Base-by-base conservation (phyloP, 1,140 invertebrate species). In the Teleopsis dalmanni region DNA sequence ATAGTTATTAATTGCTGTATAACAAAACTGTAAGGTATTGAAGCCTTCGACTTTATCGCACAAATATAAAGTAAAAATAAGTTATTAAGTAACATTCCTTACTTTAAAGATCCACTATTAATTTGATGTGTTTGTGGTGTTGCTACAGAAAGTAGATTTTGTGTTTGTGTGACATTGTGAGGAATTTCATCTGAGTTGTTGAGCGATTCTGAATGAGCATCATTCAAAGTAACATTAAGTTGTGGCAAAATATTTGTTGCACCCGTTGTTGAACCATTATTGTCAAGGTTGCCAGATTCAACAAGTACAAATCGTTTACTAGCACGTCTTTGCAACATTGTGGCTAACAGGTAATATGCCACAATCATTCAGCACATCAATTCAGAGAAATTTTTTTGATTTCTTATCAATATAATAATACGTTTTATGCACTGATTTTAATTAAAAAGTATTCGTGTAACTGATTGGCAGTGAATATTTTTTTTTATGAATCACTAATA, bases 251-350 rank as follows among this genome's bases (percentile, higher is more conserved):
- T 21, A n/a, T n/a, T n/a, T n/a, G n/a, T n/a, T n/a, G n/a, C n/a
- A n/a, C n/a, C n/a, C n/a, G n/a, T n/a, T n/a, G n/a, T 43, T 23
- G 7, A 18, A 7, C 27, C 16, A 19, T 14, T 21, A 11, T 29
- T 13, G 13, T 33, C 18, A 10, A 18, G 38, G 4, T 79, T 78
- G 40, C 73, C 73, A 21, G 69, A 72, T 50, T 84, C 76, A 13
- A 84, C 79, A 36, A 85, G 66, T 14, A 84, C 79, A 57, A 85
- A 85, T 57, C 82, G 75, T 61, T 84, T 84, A 33, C 76, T 78
- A 14, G 76, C 73, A 25, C 77, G 65, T 43, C 77, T 65, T 51
- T 78, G 78, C 44, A 78, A 47, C 77, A 79, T 78, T 35, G 48
- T 70, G 46, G 44, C 46, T 18, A 59, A 55, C 27, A 62, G 52